Percentiles rank a stretch among this genome's conserved stretches.
phyloP scores from a whole-genome alignment of 1,140 invertebrate genomes.

The Drosophila navojoa region DNA sequence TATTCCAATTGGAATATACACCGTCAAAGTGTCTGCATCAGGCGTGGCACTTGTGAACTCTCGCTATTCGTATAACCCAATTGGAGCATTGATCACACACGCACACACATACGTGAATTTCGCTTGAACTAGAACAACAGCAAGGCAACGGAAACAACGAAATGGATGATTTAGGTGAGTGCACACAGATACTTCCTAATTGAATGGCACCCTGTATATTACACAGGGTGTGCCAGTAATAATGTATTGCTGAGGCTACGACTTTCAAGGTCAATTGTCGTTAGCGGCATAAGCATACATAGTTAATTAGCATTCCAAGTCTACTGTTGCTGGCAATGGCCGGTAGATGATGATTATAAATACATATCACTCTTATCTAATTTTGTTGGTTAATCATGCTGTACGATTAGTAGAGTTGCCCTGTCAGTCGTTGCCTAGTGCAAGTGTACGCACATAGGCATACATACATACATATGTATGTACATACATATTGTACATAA shows the following conservation, averaged over 20 bases:
- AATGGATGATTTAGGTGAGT: slow-evolving; percentile 76
- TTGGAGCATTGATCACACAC: slow-evolving; percentile 39
- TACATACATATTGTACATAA: not conserved
- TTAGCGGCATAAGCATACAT: slow-evolving; percentile 42
- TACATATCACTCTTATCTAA: slow-evolving; percentile 29
- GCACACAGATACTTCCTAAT: slow-evolving; percentile 41
- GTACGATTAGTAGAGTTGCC: slow-evolving; percentile 15
- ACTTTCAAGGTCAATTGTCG: slow-evolving; percentile 63
- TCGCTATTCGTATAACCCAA: slow-evolving; percentile 23
- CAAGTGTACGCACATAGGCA: not conserved
- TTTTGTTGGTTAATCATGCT: slow-evolving; percentile 25
- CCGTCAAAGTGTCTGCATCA: slow-evolving; percentile 5
- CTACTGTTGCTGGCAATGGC: not conserved
- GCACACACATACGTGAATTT: slow-evolving; percentile 7
- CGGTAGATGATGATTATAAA: slow-evolving; percentile 50
- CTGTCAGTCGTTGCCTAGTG: not conserved
- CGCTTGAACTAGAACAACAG: slow-evolving; percentile 36
- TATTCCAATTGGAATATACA: slow-evolving; percentile 39
- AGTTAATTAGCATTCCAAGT: slow-evolving; percentile 56
- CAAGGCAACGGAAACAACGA: slow-evolving; percentile 19
- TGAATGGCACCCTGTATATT: slow-evolving; percentile 16
- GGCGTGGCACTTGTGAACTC: slow-evolving; percentile 35
- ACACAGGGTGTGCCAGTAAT: slow-evolving; percentile 27
- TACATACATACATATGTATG: not conserved
- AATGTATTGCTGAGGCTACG: slow-evolving; percentile 14